Conservation (phyloP, 2,797 vertebrate genomes). For the Periparus ater region DNA sequence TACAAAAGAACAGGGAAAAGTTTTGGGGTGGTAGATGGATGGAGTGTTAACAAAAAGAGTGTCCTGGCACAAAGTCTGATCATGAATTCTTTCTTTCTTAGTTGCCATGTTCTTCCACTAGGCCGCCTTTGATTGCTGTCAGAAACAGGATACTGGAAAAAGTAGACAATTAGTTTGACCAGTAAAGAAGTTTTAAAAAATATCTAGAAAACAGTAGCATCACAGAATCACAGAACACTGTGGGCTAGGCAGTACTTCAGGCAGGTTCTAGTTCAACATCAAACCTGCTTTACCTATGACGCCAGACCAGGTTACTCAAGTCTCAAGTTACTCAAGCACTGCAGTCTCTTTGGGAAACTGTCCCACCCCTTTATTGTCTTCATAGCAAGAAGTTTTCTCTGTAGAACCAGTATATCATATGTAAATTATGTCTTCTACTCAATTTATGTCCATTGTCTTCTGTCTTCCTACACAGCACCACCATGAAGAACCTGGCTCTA, state of each 20-base stretch:
- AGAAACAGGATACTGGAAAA: background rate
- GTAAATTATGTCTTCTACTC: background rate
- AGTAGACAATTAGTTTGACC: background rate
- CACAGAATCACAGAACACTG: background rate
- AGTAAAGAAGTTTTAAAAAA: background rate
- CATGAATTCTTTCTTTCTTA: background rate
- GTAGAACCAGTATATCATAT: background rate
- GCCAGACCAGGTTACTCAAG: background rate
- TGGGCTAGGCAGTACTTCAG: background rate
- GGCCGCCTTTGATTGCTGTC: background rate
- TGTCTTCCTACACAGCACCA: background rate
- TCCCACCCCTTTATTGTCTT: rapidly evolving
- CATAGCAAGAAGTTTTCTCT: background rate
- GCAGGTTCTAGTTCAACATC: background rate
- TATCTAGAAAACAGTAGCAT: background rate
- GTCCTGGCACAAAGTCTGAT: background rate
- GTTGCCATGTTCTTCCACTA: background rate
- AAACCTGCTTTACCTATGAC: background rate
- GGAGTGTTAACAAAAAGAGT: background rate
- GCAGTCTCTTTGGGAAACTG: background rate
- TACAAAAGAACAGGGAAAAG: background rate
- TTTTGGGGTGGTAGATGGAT: background rate
- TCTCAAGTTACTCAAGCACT: background rate
- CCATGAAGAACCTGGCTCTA: background rate
- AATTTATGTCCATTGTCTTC: background rate